A percentile compares a stretch with the other conserved stretches of the same genome.
These are phyloP conservation scores for Corydoras maculifer DNA, from an alignment of 2,113 vertebrate genomes.

Conservation along the genomic window DNA sequence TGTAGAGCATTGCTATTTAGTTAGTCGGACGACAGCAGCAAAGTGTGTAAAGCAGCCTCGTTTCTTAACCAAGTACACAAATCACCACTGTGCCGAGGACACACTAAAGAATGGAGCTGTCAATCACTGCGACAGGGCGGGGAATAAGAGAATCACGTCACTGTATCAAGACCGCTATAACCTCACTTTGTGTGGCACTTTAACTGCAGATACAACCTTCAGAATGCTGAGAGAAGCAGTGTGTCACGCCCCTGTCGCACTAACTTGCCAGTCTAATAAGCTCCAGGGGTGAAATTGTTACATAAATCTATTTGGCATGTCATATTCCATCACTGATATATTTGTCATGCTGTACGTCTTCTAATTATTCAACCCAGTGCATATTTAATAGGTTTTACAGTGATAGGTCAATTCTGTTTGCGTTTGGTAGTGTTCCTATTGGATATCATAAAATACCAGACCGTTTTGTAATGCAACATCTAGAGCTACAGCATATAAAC, in stretches of 20 bases:
- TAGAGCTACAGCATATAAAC: too few relatives aligned
- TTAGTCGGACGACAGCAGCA: conserved; percentile 23
- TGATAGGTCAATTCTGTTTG: conserved; percentile 15
- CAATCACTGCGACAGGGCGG: conserved; percentile 40
- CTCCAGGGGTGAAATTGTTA: conserved; percentile 11
- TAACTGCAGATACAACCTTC: conserved; percentile 35
- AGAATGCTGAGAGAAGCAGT: conserved; percentile 27
- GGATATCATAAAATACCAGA: neutral
- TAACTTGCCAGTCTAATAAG: conserved; percentile 24
- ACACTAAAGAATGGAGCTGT: conserved; percentile 43
- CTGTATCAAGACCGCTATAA: conserved; percentile 20
- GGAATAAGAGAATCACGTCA: conserved; percentile 26
- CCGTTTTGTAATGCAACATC: neutral
- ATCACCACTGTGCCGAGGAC: conserved; percentile 58
- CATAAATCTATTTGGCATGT: conserved; percentile 1
- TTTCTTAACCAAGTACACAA: conserved; percentile 58
- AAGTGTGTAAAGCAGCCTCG: conserved; percentile 60
- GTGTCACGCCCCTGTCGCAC: conserved; percentile 12
- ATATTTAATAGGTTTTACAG: conserved; percentile 19
- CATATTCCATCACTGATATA: conserved; percentile 5
- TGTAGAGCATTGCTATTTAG: conserved; percentile 57
- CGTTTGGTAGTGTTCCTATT: neutral
- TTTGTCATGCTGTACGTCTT: conserved; percentile 14
- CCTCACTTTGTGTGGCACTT: conserved; percentile 29
- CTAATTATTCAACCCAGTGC: conserved; percentile 7